A percentile compares a stretch with the other conserved stretches of the same genome.
phyloP scores from a whole-genome alignment of 2,888 invertebrate genomes.

The Chirona hameri region DNA sequence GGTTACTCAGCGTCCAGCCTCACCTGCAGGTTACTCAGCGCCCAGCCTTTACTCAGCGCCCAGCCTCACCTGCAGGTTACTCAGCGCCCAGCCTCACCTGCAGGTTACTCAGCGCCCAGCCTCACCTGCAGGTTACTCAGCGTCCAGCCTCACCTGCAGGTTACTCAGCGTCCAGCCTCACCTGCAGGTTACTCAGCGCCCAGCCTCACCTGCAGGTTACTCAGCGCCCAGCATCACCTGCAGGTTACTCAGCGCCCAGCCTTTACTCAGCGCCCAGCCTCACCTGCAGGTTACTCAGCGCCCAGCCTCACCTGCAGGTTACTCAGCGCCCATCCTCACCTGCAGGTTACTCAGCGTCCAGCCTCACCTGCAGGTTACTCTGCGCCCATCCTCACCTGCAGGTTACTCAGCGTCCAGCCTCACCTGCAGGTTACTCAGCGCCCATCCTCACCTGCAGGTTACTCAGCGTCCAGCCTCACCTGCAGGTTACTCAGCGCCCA shows the following conservation, averaged over 20 bases:
- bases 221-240: constrained; percentile 44
- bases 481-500: no score
- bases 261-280: constrained; percentile 39
- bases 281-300: constrained; percentile 48
- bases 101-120: no score
- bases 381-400: constrained; percentile 45
- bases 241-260: constrained; percentile 47
- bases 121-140: constrained; percentile 47
- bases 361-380: no score
- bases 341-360: constrained; percentile 47
- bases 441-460: constrained; percentile 45
- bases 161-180: constrained; percentile 38
- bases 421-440: no score
- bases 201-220: no score
- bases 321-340: constrained; percentile 42
- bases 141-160: no score
- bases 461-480: constrained; percentile 48
- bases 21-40: constrained; percentile 48
- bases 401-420: constrained; percentile 47
- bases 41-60: constrained; percentile 46
- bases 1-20: constrained; percentile 47
- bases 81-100: constrained; percentile 48
- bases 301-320: no score
- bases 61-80: constrained; percentile 46
- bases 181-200: constrained; percentile 48